These are phyloP conservation scores for Medauroidea extradentata DNA, from an alignment of 1,140 invertebrate genomes.

Conservation along the genomic window DNA sequence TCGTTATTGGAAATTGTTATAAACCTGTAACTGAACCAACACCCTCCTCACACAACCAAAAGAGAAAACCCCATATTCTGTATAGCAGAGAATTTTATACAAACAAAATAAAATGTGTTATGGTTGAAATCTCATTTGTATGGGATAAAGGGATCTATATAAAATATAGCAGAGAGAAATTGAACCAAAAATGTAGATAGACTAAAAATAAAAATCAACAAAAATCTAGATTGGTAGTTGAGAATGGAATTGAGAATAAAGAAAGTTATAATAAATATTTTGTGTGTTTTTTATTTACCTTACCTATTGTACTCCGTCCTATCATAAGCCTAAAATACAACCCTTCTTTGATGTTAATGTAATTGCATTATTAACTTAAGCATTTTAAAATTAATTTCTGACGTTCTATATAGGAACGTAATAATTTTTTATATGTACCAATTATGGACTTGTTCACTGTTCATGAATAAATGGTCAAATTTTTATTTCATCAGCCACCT, in stretches of 20 bases:
- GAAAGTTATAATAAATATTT: conserved; percentile 14
- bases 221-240: conserved; percentile 16
- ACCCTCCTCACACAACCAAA: conserved; percentile 4
- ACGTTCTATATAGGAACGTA: no score
- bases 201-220: conserved; percentile 6
- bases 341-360: no score
- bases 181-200: conserved; percentile 19
- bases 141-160: neutral
- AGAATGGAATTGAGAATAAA: conserved; percentile 19
- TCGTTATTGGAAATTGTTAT: no score
- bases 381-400: no score
- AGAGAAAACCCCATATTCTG: neutral
- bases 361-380: no score
- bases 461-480: no score
- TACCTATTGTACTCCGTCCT: no score
- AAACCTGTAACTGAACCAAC: neutral
- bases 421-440: no score
- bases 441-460: no score
- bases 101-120: conserved; percentile 11
- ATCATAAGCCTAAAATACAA: no score
- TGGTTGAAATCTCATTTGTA: conserved; percentile 1
- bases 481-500: no score
- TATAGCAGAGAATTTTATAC: conserved; percentile 17
- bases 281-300: neutral
- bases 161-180: conserved; percentile 7